Conservation (phyloP, 2,888 invertebrate genomes). For the Drepanosiphum platanoidis region DNA sequence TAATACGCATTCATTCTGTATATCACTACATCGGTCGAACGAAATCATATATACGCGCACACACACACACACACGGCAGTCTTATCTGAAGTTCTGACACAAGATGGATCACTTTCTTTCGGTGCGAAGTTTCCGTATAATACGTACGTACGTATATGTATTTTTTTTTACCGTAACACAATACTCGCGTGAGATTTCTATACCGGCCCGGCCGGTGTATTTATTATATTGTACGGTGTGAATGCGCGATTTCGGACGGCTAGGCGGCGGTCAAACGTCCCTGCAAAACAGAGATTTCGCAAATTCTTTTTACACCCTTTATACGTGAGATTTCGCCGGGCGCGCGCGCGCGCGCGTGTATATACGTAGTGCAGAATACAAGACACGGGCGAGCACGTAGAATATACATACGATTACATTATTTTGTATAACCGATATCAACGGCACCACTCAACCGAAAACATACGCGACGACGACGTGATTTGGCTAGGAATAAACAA, state of each 20-base stretch:
- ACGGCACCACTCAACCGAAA: no score
- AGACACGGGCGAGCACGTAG: neutral
- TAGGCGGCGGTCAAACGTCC: neutral
- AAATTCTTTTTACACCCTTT: neutral
- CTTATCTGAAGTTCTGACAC: constrained; percentile 35
- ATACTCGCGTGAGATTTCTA: constrained; percentile 30
- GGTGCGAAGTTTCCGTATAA: constrained; percentile 23
- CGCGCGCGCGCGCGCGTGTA: neutral
- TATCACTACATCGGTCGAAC: no score
- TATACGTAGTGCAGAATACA: neutral
- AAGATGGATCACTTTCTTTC: constrained; percentile 52
- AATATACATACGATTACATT: neutral
- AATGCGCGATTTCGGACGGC: neutral
- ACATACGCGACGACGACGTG: no score
- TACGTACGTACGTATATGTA: neutral
- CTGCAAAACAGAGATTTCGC: neutral
- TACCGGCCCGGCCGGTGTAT: neutral
- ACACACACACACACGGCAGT: neutral
- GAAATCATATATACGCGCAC: neutral
- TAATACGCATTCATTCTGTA: neutral
- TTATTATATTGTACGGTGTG: neutral
- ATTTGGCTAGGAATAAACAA: no score
- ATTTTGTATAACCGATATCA: neutral
- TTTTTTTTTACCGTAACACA: constrained; percentile 9
- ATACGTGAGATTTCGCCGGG: neutral